These are phyloP conservation scores for Sebastiscus tertius DNA, from an alignment of 2,797 vertebrate genomes.

Conservation along the genomic window DNA sequence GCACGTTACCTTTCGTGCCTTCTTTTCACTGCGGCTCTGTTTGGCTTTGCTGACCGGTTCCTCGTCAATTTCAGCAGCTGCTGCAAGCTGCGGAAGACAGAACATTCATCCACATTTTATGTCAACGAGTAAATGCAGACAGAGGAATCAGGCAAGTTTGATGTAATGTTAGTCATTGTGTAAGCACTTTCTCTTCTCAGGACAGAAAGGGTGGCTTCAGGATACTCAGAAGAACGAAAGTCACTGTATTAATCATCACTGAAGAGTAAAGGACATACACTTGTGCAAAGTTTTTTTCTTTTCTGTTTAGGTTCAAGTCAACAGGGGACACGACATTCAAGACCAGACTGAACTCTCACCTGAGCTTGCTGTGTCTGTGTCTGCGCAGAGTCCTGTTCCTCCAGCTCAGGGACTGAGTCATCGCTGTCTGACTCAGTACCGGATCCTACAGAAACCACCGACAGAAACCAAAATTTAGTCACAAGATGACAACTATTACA, in stretches of 20 bases:
- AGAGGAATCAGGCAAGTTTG: not conserved
- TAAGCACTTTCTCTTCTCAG: conserved; percentile 84
- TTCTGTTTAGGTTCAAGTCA: not conserved
- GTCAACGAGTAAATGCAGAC: not conserved
- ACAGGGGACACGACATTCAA: not conserved
- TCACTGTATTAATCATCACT: conserved; percentile 88
- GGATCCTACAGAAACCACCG: conserved; percentile 85
- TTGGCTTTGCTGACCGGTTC: conserved; percentile 99
- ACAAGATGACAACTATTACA: not conserved
- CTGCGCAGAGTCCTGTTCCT: conserved; percentile 97
- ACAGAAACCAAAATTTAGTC: conserved; percentile 8
- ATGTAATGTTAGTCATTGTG: not conserved
- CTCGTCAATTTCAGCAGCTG: conserved; percentile 97
- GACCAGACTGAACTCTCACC: conserved; percentile 74
- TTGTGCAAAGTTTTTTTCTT: not conserved
- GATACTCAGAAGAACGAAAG: conserved; percentile 97
- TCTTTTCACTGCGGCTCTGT: conserved; percentile 99
- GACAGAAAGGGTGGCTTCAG: conserved; percentile 87
- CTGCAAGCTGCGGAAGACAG: conserved; percentile 86
- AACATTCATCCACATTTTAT: not conserved
- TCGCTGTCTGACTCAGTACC: conserved; percentile 98
- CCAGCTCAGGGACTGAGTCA: conserved; percentile 96
- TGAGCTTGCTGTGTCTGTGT: conserved; percentile 97
- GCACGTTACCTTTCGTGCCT: conserved; percentile 92
- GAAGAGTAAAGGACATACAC: conserved; percentile 72